Evolutionary conservation across 2,888 invertebrate species (phyloP).

Genomic region (Trisateles emortualis): DNA sequence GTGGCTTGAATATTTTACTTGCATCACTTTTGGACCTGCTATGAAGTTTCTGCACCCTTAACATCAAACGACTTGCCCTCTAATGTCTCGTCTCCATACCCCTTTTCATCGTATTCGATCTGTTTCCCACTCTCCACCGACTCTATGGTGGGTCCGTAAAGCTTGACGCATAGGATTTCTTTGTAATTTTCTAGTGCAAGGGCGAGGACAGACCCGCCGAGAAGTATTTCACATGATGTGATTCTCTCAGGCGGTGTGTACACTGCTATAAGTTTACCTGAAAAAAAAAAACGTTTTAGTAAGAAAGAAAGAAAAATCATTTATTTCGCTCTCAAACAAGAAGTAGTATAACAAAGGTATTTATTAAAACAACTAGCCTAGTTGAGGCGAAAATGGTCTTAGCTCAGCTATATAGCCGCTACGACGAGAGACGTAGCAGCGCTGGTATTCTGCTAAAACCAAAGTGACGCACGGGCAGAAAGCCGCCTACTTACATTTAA

Average conservation of each 20-base stretch:
- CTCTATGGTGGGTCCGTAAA: conserved; percentile 77
- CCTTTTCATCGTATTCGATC: conserved; percentile 86
- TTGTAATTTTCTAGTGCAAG: conserved; percentile 89
- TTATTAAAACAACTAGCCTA: too few relatives aligned
- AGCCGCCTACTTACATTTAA: too few relatives aligned
- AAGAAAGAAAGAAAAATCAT: neutral
- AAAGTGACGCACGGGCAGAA: too few relatives aligned
- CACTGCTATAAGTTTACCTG: conserved; percentile 92
- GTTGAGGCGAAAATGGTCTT: too few relatives aligned
- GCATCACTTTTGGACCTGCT: conserved; percentile 38
- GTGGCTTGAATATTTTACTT: conserved; percentile 28
- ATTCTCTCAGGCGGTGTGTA: conserved; percentile 92
- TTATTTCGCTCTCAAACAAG: too few relatives aligned
- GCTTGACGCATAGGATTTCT: conserved; percentile 89
- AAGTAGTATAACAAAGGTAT: neutral
- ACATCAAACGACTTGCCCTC: conserved; percentile 84
- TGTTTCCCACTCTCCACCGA: conserved; percentile 69
- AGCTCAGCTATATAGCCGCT: too few relatives aligned
- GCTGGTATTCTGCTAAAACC: too few relatives aligned
- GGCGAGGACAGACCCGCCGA: conserved; percentile 90
- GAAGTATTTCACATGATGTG: conserved; percentile 91
- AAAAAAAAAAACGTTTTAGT: conserved; percentile 25
- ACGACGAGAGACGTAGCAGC: too few relatives aligned
- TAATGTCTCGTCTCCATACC: conserved; percentile 67
- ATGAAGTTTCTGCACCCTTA: conserved; percentile 77